A percentile compares a stretch with the other conserved stretches of the same genome.
Conservation (phyloP, 1,140 invertebrate genomes). For the Mya arenaria region DNA sequence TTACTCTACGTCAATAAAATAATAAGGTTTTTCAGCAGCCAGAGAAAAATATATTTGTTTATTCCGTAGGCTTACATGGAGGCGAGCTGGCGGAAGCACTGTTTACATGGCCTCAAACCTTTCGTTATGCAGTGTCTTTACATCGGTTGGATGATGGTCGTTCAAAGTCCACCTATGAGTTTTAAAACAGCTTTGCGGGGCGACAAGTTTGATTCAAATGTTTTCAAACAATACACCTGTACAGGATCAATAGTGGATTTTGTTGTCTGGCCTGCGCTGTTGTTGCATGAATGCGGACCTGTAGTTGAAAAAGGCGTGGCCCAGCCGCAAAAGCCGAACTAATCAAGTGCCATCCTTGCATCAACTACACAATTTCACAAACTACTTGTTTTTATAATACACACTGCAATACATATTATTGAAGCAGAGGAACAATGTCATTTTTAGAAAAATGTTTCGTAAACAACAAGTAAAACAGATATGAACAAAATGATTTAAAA, state of each 20-base stretch:
- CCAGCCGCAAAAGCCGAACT: conserved; percentile 8
- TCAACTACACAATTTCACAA: too few relatives aligned
- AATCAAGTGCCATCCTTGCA: too few relatives aligned
- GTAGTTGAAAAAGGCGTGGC: conserved; percentile 31
- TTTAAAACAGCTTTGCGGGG: neutral
- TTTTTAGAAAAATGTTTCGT: too few relatives aligned
- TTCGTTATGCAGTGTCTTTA: conserved; percentile 5
- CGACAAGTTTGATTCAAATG: conserved; percentile 6
- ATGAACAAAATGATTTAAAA: too few relatives aligned
- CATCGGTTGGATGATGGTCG: conserved; percentile 36
- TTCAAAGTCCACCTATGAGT: conserved; percentile 7
- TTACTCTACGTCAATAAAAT: neutral
- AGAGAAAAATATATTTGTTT: neutral
- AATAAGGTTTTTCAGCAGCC: neutral
- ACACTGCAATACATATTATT: too few relatives aligned
- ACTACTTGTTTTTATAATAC: too few relatives aligned
- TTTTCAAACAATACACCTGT: conserved; percentile 23
- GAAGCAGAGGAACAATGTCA: too few relatives aligned
- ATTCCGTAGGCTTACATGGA: neutral
- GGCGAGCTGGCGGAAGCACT: neutral
- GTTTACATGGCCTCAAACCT: neutral
- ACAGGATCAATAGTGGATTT: neutral
- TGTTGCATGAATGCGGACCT: neutral
- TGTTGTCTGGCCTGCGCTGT: conserved; percentile 30
- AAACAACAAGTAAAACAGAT: too few relatives aligned